Conservation (phyloP, 1,140 invertebrate genomes). For the Macrobrachium rosenbergii region DNA sequence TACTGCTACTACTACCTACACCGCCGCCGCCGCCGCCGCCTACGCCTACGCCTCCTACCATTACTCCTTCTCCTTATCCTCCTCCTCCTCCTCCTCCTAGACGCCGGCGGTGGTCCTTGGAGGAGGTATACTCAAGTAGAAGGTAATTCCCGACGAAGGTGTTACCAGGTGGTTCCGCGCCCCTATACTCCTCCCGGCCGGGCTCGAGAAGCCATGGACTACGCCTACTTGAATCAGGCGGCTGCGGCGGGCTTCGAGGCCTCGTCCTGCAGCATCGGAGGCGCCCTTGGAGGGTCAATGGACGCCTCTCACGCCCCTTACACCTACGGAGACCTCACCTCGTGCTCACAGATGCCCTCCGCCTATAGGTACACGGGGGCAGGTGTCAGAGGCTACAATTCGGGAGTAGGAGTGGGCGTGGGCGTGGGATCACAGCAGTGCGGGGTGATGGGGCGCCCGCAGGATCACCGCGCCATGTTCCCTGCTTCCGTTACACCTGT, state of each 20-base stretch:
- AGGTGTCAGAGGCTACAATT: conserved; percentile 62
- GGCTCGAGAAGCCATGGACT: conserved; percentile 75
- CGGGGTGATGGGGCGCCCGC: conserved; percentile 64
- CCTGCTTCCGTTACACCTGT: conserved; percentile 65
- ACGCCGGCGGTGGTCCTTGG: conserved; percentile 29
- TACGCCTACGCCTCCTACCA: not conserved
- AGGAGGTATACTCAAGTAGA: too few species aligned
- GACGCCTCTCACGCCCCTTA: conserved; percentile 79
- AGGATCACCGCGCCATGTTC: conserved; percentile 65
- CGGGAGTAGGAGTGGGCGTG: conserved; percentile 61
- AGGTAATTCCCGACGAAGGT: not conserved
- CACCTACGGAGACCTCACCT: conserved; percentile 86
- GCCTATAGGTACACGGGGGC: conserved; percentile 66
- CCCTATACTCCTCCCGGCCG: conserved; percentile 17
- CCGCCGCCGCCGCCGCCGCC: not conserved
- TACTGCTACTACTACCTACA: not conserved
- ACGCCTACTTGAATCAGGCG: conserved; percentile 81
- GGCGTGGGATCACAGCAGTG: conserved; percentile 65
- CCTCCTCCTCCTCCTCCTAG: conserved; percentile 35
- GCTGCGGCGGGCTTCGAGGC: conserved; percentile 77
- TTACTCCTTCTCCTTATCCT: conserved; percentile 2
- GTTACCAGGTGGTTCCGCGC: conserved; percentile 20
- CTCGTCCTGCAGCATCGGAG: conserved; percentile 77
- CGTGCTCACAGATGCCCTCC: conserved; percentile 88
- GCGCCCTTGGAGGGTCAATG: conserved; percentile 74